phyloP scores from a whole-genome alignment of 2,113 vertebrate genomes.

The Cyprinus carpio region DNA sequence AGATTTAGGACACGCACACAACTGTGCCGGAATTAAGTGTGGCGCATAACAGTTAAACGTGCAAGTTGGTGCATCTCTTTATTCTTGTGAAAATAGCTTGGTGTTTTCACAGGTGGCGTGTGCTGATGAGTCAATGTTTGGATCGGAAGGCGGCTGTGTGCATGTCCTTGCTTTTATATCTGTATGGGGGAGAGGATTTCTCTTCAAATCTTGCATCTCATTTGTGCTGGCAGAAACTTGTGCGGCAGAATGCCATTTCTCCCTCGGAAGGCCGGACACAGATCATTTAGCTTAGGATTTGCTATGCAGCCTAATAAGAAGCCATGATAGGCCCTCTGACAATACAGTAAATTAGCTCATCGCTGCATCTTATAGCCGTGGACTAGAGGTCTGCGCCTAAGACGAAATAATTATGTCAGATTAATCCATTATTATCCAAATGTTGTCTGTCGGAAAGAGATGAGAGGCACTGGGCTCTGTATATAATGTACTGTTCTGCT shows the following conservation, averaged over 20 bases:
- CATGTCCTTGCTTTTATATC: constrained; percentile 23
- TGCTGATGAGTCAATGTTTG: constrained; percentile 39
- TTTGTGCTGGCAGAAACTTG: constrained; percentile 22
- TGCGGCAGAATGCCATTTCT: constrained; percentile 12
- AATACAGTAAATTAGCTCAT: constrained; percentile 48
- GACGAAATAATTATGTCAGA: constrained; percentile 45
- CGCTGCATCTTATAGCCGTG: constrained; percentile 32
- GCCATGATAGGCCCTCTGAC: constrained; percentile 40
- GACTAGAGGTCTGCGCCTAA: constrained; percentile 28
- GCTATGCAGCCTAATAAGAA: constrained; percentile 43
- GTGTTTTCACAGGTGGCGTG: constrained; percentile 39
- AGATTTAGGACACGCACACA: constrained; percentile 10
- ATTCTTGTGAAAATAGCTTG: constrained; percentile 28
- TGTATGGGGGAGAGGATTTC: constrained; percentile 25
- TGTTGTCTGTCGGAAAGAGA: background rate
- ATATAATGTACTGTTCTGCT: background rate
- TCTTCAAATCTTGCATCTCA: constrained; percentile 33
- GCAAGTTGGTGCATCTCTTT: constrained; percentile 20
- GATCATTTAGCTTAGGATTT: constrained; percentile 48
- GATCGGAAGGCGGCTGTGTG: background rate
- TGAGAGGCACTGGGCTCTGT: background rate
- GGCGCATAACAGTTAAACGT: background rate
- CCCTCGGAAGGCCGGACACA: constrained; percentile 27
- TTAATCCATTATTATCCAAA: constrained; percentile 44
- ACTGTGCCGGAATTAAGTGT: constrained; percentile 17